A percentile compares a stretch with the other conserved stretches of the same genome.
These are phyloP conservation scores for Venusia cambrica DNA, from an alignment of 2,888 invertebrate genomes.

Conservation along the genomic window DNA sequence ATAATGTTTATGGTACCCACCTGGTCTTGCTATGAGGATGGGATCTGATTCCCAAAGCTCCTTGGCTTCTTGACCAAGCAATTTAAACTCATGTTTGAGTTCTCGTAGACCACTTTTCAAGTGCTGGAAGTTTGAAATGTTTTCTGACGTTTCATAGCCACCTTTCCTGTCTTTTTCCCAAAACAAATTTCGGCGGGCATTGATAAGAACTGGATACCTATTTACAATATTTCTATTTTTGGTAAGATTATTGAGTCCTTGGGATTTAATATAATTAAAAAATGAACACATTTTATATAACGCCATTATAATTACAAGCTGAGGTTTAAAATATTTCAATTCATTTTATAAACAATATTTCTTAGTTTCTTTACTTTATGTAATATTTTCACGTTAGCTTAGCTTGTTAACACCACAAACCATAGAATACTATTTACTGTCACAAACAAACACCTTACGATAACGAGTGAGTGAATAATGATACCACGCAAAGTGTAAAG, in stretches of 20 bases:
- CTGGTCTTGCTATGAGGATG: slow-evolving; percentile 75
- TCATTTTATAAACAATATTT: slow-evolving; percentile 1
- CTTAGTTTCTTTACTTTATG: too few relatives aligned
- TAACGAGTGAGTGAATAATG: too few relatives aligned
- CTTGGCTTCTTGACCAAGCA: slow-evolving; percentile 85
- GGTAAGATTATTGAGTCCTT: too few relatives aligned
- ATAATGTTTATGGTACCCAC: too few relatives aligned
- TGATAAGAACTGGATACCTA: slow-evolving; percentile 32
- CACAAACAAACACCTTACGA: too few relatives aligned
- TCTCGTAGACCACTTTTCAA: slow-evolving; percentile 84
- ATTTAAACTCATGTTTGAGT: slow-evolving; percentile 83
- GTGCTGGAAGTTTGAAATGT: slow-evolving; percentile 72
- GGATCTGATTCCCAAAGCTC: slow-evolving; percentile 84
- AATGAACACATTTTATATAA: slow-evolving; percentile 35
- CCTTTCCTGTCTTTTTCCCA: slow-evolving; percentile 82
- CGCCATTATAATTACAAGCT: slow-evolving; percentile 28
- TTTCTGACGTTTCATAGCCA: slow-evolving; percentile 74
- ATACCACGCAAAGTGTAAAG: too few relatives aligned
- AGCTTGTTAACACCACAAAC: too few relatives aligned
- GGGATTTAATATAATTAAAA: slow-evolving; percentile 31
- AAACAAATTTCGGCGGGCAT: slow-evolving; percentile 61
- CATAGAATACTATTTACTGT: too few relatives aligned
- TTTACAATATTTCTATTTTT: slow-evolving; percentile 33
- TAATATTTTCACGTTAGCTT: too few relatives aligned
- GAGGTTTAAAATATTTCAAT: slow-evolving; percentile 3